Conservation (phyloP, 2,797 vertebrate species). For the Neolamprologus multifasciatus region DNA sequence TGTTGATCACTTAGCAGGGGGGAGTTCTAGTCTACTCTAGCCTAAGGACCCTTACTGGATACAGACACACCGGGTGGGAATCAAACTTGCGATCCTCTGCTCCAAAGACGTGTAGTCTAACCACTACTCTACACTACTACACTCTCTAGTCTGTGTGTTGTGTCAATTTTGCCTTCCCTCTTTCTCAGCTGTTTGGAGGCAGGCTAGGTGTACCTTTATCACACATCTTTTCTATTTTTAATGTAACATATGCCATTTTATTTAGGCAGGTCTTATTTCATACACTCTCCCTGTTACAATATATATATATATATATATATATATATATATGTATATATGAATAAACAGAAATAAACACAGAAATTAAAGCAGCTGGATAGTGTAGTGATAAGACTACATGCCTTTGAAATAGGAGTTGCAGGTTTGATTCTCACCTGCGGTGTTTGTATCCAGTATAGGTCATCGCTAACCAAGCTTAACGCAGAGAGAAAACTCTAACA, state of each 20-base stretch:
- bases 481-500: accelerated
- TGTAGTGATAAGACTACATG: accelerated
- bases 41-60: accelerated
- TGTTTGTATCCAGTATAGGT: background rate
- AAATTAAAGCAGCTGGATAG: accelerated
- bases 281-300: background rate
- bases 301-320: accelerated
- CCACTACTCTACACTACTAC: background rate
- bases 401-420: accelerated
- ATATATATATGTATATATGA: background rate
- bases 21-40: accelerated
- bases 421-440: accelerated
- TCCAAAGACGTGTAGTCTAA: accelerated
- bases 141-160: accelerated
- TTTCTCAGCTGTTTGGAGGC: background rate
- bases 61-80: accelerated
- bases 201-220: background rate
- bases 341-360: accelerated
- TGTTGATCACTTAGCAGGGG: accelerated
- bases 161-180: background rate
- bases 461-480: accelerated
- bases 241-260: background rate
- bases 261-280: background rate
- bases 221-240: background rate
- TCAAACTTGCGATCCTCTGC: accelerated